Base-by-base conservation (phyloP, 1,140 invertebrate species). In the Panulirus ornatus region DNA sequence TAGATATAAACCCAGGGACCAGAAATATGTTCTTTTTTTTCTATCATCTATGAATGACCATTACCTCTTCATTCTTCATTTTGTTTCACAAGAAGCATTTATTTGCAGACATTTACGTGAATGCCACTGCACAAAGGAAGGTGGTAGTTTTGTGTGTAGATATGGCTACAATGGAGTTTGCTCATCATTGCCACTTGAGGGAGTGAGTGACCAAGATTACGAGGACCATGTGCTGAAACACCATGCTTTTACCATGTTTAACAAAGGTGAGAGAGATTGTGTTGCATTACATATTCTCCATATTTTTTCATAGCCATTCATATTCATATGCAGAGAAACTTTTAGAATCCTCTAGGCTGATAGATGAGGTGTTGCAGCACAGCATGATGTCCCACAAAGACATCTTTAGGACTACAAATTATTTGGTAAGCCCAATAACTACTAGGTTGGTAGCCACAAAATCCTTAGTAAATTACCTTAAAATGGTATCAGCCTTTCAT, bases 161-260 rank as follows among this genome's bases (percentile, higher is more conserved):
- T 98, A 98, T 95, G 98, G 97, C 38, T 96, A 96, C 93, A 98
- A 98, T 94, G 96, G 95, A 27, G 97, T 98, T 14, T 98, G 97
- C 93, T 96, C 96, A 42, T 97, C 97, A 78, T 94, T 98, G 88
- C 97, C 97, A 2, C 94, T 98, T 93, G 97, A 98, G 94, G 97
- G 97, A 91, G 97, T 98, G 82, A 97, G 96, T 92, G 97, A 97
- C 94, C 95, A 96, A 73, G 97, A 98, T 94, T 98, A 98, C 94
- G 96, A 98, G 94, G 96, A 96, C 91, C 97, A 98, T 93, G 96
- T 98, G 71, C 95, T 95, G 79, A 96, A 96, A 93, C 96, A 97
- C 94, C 97, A 98, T 93, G 95, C 82, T 11, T 90, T 96, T 9
- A 93, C 93, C 38, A 91, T 86, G 63, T 78, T 81, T 70, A 81